These are phyloP conservation scores for Cantharis lateralis DNA, from an alignment of 2,888 invertebrate species.

Conservation along the genomic window DNA sequence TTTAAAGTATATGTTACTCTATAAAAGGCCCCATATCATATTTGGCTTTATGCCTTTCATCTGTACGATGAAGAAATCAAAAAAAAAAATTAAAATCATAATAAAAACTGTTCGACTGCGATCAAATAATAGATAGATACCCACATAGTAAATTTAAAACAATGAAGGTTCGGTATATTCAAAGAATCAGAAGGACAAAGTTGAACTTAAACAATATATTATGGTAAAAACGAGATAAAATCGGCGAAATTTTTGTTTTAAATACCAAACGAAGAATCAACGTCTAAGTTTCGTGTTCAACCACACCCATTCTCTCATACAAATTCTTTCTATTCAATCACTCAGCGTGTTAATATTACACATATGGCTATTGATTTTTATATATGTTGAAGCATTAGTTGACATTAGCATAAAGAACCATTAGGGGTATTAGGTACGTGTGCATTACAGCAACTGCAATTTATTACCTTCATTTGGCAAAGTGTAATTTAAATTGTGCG, in stretches of 20 bases:
- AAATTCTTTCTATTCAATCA: conserved; percentile 16
- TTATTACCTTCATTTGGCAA: not conserved
- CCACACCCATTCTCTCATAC: conserved; percentile 15
- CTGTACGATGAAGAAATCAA: not conserved
- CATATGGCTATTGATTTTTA: conserved; percentile 15
- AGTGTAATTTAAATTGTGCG: not conserved
- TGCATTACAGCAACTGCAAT: not conserved
- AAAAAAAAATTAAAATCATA: not conserved
- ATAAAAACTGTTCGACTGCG: not conserved
- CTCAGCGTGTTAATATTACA: conserved; percentile 12
- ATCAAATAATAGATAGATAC: not conserved
- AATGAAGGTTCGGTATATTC: conserved; percentile 14
- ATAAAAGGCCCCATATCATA: too few relatives aligned
- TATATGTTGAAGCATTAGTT: conserved; percentile 4
- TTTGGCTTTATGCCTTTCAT: too few relatives aligned
- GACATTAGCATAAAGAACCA: conserved; percentile 7
- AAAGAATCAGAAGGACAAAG: conserved; percentile 9
- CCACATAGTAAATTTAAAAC: not conserved
- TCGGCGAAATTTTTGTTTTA: conserved; percentile 6
- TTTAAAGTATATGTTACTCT: too few relatives aligned
- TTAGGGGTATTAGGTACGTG: not conserved
- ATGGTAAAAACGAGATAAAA: conserved; percentile 13
- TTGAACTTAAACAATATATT: conserved; percentile 6
- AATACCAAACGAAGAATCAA: conserved; percentile 14
- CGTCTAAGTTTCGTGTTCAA: conserved; percentile 7